Base-by-base conservation (phyloP, 2,888 invertebrate species). In the Gryllus longicercus region DNA sequence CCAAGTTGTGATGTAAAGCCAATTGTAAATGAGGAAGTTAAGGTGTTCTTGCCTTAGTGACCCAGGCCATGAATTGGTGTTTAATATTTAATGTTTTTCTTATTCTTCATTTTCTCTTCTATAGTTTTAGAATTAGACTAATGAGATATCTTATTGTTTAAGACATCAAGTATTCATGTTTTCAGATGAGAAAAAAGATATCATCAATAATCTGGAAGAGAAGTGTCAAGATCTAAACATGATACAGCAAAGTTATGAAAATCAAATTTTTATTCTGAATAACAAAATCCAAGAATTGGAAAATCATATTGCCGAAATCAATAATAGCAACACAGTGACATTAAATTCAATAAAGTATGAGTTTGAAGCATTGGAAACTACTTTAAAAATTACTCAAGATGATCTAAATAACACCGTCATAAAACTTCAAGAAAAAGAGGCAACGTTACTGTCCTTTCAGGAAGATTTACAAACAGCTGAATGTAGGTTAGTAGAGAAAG, bases 321-420 rank as follows among this genome's bases (percentile, higher is more conserved):
- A 63, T 63, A n/a, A 63, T 14, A 11, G 63, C 8, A 63, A 63
- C n/a, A n/a, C 63, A 14, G n/a, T 18, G 14, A 63, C 63, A 63
- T 18, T 63, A 63, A n/a, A 63, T 18, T 63, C 63, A 63, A 63
- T 63, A 63, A 14, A n/a, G 3, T 63, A 63, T 63, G 63, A 63
- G n/a, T 63, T 63, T 63, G 63, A 63, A 18, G 14, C 63, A 16
- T 11, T 63, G 63, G 63, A 63, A 63, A 63, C 63, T 14, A 63
- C 63, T 18, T n/a, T 63, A 63, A 63, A 63, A 63, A 63, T 63
- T 63, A 63, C 63, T 14, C 63, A 63, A 63, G 63, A 63, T 63
- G 63, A 63, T n/a, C n/a, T 63, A 4, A 63, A 63, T n/a, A 63
- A 63, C 12, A 63, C 63, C 5, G 5, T n/a, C 14, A 8, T 63